A percentile compares a stretch with the other conserved stretches of the same genome.
Evolutionary conservation across 2,797 vertebrate species (phyloP).

Genomic region (Xerus rutilus): DNA sequence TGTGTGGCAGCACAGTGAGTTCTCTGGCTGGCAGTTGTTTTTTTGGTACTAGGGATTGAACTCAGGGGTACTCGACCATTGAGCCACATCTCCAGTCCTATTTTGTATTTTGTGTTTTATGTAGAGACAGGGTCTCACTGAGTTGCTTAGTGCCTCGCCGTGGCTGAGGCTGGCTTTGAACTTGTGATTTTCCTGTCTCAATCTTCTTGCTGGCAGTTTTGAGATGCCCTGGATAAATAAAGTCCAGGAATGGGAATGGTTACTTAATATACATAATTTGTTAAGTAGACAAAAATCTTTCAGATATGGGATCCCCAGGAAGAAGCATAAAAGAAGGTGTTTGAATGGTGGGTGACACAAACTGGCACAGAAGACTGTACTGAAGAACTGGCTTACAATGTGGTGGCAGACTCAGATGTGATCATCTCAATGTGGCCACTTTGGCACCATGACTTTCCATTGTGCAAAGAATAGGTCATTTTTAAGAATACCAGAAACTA

Average conservation of each 20-base stretch:
- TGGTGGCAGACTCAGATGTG: not conserved
- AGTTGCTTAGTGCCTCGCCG: too few species aligned
- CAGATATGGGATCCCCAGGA: constrained; percentile 20
- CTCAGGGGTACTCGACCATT: too few species aligned
- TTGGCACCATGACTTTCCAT: not conserved
- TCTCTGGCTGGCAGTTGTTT: constrained; percentile 14
- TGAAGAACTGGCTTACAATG: not conserved
- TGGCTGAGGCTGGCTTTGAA: too few species aligned
- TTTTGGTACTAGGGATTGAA: too few species aligned
- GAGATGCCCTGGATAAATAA: constrained; percentile 65
- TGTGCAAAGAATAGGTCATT: not conserved
- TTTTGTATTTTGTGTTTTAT: too few species aligned
- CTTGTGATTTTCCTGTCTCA: too few species aligned
- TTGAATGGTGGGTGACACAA: not conserved
- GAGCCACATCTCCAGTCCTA: too few species aligned
- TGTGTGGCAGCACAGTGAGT: not conserved
- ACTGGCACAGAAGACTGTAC: not conserved
- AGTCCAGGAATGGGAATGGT: constrained; percentile 54
- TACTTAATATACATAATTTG: constrained; percentile 53
- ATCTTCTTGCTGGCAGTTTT: not conserved
- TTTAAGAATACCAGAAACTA: not conserved
- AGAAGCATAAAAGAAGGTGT: not conserved
- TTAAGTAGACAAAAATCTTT: constrained; percentile 56
- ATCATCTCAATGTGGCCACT: not conserved
- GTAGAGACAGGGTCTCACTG: too few species aligned